These are phyloP conservation scores for Pseudopodoces humilis DNA, from an alignment of 2,113 vertebrate genomes.

Conservation along the genomic window DNA sequence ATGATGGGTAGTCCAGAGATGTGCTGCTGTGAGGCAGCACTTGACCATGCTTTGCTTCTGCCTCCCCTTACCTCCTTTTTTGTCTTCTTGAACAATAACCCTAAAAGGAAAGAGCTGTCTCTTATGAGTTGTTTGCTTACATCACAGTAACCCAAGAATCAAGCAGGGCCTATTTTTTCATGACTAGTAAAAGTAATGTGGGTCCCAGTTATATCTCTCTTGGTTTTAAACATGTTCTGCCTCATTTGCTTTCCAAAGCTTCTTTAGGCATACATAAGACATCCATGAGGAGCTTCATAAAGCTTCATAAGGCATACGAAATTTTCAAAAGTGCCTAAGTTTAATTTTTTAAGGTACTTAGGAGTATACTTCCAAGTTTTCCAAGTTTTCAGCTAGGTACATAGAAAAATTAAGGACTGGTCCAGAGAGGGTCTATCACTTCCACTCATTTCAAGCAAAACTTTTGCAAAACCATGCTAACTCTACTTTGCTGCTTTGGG, in stretches of 20 bases:
- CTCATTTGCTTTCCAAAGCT: not conserved
- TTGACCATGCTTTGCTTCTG: not conserved
- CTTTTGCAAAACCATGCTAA: not conserved
- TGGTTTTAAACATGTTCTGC: not conserved
- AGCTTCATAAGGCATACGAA: not conserved
- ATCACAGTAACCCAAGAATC: not conserved
- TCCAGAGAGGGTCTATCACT: not conserved
- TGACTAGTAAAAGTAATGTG: not conserved
- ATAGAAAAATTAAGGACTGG: not conserved
- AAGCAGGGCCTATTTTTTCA: not conserved
- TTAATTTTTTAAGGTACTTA: not conserved
- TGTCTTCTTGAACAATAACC: not conserved
- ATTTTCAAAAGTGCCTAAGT: not conserved
- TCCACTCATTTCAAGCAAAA: not conserved
- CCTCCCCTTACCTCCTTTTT: not conserved
- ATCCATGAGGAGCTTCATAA: not conserved
- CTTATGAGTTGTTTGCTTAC: not conserved
- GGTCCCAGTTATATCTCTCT: not conserved
- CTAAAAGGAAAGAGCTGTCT: conserved; percentile 3
- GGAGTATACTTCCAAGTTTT: not conserved
- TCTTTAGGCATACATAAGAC: not conserved
- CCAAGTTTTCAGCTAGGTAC: not conserved
- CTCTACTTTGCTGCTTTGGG: not conserved
- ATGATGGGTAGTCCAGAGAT: not conserved
- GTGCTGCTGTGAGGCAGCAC: not conserved